Evolutionary conservation across 1,140 invertebrate genomes (phyloP).

Genomic region (Triops longicaudatus): DNA sequence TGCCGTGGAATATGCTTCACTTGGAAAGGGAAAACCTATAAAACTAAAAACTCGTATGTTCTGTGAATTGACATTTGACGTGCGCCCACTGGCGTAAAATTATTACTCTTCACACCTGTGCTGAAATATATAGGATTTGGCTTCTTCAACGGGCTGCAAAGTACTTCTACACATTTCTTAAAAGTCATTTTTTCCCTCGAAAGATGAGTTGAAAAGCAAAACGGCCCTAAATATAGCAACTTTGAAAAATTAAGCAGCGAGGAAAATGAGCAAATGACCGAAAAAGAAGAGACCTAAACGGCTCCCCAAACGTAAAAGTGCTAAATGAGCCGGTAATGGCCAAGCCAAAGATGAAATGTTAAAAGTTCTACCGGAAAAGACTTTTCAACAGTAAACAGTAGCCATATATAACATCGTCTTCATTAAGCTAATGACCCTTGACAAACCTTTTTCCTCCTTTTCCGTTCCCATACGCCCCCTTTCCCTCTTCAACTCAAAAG

Average conservation of each 20-base stretch:
- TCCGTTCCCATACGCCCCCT: neutral
- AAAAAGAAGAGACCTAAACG: neutral
- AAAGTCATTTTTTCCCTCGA: no score
- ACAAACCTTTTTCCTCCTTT: neutral
- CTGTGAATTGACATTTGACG: neutral
- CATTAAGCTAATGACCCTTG: conserved; percentile 12
- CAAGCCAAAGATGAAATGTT: neutral
- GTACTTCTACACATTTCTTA: neutral
- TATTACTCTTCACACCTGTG: conserved; percentile 3
- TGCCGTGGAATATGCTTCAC: no score
- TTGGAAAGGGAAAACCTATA: no score
- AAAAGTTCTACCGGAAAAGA: neutral
- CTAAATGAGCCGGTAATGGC: neutral
- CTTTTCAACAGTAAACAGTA: neutral
- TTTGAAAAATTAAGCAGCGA: no score
- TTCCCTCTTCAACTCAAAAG: neutral
- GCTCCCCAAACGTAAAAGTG: neutral
- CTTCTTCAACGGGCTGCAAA: neutral
- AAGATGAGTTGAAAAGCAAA: no score
- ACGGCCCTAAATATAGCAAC: no score
- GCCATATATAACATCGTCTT: conserved; percentile 3
- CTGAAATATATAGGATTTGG: neutral
- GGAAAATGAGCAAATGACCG: neutral
- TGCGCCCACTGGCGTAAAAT: neutral
- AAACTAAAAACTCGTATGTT: no score